Conservation (phyloP, 2,113 vertebrate species). For the Chaenocephalus aceratus region DNA sequence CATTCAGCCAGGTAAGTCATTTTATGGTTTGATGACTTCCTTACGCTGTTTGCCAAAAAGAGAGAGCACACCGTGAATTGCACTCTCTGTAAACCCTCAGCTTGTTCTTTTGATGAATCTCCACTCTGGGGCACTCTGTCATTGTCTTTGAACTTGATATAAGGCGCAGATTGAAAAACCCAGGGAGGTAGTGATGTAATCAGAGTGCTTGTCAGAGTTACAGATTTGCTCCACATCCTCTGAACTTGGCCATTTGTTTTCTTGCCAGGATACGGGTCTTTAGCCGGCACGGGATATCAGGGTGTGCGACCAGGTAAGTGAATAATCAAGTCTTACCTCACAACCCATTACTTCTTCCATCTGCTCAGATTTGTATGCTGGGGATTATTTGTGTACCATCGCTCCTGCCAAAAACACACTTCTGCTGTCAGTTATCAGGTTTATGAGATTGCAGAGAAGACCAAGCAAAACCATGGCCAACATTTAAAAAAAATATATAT, state of each 20-base stretch:
- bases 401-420: background rate
- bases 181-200: constrained; percentile 10
- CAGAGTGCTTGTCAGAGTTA: constrained; percentile 29
- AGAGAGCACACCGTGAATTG: background rate
- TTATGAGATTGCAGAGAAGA: background rate
- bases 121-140: constrained; percentile 20
- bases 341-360: background rate
- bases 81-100: background rate
- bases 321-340: constrained; percentile 14
- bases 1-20: constrained; percentile 68
- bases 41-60: background rate
- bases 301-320: constrained; percentile 72
- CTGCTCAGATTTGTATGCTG: constrained; percentile 8
- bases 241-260: constrained; percentile 48
- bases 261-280: constrained; percentile 74
- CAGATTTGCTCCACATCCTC: constrained; percentile 17
- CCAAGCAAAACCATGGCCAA: background rate
- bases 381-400: background rate
- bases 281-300: constrained; percentile 59
- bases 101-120: constrained; percentile 38
- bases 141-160: constrained; percentile 38
- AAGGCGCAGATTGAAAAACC: background rate
- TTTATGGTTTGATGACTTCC: background rate
- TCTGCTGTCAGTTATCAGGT: background rate
- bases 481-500: background rate